Conservation (phyloP, 1,140 invertebrate species). For the Phortica variegata region DNA sequence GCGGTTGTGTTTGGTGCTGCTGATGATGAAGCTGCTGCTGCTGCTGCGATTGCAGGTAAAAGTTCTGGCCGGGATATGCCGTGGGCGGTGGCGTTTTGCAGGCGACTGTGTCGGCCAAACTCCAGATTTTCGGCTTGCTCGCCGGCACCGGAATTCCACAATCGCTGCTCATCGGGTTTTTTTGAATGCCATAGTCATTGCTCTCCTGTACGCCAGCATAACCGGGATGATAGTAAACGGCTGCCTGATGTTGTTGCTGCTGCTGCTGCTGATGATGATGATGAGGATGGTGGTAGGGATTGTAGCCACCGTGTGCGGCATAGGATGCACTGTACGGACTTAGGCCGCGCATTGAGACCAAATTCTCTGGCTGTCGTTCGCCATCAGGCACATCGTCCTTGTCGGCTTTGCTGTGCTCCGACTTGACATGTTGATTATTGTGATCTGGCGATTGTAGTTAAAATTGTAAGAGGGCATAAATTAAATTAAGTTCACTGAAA, state of each 20-base stretch:
- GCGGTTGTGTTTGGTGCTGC: conserved; percentile 25
- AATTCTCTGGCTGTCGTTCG: conserved; percentile 66
- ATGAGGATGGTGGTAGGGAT: conserved; percentile 29
- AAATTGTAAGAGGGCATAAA: conserved; percentile 29
- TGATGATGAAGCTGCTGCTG: conserved; percentile 11
- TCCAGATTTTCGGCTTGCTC: conserved; percentile 98
- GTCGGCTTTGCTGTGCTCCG: conserved; percentile 65
- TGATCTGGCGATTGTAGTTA: conserved; percentile 38
- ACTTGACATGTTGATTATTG: conserved; percentile 49
- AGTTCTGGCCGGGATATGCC: conserved; percentile 53
- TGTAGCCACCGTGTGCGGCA: conserved; percentile 33
- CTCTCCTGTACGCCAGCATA: conserved; percentile 55
- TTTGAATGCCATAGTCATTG: conserved; percentile 70
- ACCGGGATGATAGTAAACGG: conserved; percentile 38
- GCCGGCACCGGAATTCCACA: conserved; percentile 83
- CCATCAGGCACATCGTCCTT: conserved; percentile 61
- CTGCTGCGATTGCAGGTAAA: conserved; percentile 33
- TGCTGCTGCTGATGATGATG: conserved; percentile 30
- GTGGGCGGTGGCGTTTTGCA: conserved; percentile 85
- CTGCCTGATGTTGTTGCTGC: conserved; percentile 18
- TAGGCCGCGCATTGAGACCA: conserved; percentile 35
- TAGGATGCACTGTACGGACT: conserved; percentile 29
- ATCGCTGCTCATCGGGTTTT: conserved; percentile 62
- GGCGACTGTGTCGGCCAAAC: conserved; percentile 92
- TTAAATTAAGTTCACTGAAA: conserved; percentile 45